These are phyloP conservation scores for Eolophus roseicapilla DNA, from an alignment of 2,113 vertebrate species.

Conservation along the genomic window DNA sequence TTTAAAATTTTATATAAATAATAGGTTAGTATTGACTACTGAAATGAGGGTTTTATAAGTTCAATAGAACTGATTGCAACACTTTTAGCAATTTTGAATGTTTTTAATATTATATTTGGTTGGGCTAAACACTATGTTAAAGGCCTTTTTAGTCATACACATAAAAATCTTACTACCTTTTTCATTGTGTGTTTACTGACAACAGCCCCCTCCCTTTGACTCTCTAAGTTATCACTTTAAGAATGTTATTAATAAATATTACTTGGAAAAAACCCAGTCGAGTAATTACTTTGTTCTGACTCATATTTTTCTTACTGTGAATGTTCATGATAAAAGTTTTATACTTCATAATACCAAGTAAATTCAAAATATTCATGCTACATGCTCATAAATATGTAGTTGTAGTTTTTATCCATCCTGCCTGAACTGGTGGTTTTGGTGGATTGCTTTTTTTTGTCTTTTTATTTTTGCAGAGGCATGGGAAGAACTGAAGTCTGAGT, in stretches of 20 bases:
- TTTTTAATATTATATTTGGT: constrained; percentile 26
- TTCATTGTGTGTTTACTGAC: constrained; percentile 60
- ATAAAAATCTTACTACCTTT: constrained; percentile 39
- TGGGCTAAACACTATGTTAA: constrained; percentile 40
- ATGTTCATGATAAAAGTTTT: neutral
- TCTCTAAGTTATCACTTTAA: constrained; percentile 57
- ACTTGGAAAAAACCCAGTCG: neutral
- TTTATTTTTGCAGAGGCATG: too few species aligned
- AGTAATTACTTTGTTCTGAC: constrained; percentile 36
- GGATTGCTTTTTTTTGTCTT: neutral
- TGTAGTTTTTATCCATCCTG: neutral
- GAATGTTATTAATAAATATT: constrained; percentile 65
- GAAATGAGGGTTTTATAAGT: constrained; percentile 33
- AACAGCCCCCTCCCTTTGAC: neutral
- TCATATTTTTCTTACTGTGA: neutral
- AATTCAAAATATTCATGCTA: neutral
- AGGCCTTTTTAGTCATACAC: constrained; percentile 23
- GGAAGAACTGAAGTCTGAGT: neutral
- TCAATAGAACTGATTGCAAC: constrained; percentile 16
- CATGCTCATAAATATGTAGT: neutral
- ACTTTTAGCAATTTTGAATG: constrained; percentile 24
- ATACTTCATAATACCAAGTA: neutral
- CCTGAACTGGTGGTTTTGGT: neutral
- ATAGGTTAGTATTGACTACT: constrained; percentile 59
- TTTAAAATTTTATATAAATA: constrained; percentile 33